A percentile compares a stretch with the other conserved stretches of the same genome.
Evolutionary conservation across 2,113 vertebrate genomes (phyloP).

Genomic region (Dipodomys ordii): DNA sequence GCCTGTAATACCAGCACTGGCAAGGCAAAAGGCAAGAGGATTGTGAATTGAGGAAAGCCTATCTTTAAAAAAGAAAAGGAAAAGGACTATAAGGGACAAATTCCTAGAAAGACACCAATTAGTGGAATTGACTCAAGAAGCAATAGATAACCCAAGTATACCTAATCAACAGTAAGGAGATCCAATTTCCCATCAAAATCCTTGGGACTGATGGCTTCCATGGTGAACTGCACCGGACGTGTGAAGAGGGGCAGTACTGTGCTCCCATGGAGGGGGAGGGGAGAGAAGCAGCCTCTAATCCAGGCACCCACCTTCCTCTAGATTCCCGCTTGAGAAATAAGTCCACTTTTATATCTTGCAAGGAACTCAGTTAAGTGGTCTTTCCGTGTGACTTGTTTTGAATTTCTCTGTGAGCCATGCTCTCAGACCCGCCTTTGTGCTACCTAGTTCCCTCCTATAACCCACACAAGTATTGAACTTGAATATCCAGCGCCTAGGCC

Average conservation of each 20-base stretch:
- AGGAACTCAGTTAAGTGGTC: not conserved
- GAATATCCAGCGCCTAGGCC: not conserved
- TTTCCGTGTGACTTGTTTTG: not conserved
- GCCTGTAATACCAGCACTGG: not conserved
- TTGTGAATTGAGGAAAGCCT: not conserved
- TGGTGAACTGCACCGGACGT: not conserved
- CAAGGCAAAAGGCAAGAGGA: not conserved
- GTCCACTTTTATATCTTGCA: not conserved
- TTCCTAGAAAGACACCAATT: slow-evolving; percentile 12
- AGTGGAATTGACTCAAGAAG: not conserved
- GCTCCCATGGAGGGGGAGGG: accelerated
- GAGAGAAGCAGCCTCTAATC: not conserved
- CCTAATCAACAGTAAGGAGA: not conserved
- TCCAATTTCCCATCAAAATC: not conserved
- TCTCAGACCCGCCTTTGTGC: not conserved
- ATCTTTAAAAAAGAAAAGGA: not conserved
- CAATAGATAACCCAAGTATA: not conserved
- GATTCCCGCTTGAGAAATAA: not conserved
- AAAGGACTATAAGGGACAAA: not conserved
- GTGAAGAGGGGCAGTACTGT: not conserved
- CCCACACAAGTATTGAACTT: not conserved
- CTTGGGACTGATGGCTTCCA: not conserved
- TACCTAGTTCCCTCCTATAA: not conserved
- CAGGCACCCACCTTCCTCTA: not conserved
- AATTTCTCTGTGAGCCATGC: not conserved